These are phyloP conservation scores for Oligia latruncula DNA, from an alignment of 2,888 invertebrate genomes.

Conservation along the genomic window DNA sequence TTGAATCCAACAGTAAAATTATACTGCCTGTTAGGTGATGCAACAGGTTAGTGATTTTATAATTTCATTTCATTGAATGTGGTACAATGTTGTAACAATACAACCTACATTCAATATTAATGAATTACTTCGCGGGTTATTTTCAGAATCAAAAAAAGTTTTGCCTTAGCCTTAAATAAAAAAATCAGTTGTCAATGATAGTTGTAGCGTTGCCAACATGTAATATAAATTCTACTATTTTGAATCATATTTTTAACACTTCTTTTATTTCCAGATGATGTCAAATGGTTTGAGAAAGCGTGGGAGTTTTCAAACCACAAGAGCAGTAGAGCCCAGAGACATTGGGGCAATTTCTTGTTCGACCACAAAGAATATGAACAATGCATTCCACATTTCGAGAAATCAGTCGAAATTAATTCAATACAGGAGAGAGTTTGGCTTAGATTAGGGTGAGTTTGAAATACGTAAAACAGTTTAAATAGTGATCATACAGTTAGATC, in stretches of 20 bases:
- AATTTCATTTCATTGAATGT: background rate
- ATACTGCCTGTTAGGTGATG: slow-evolving; percentile 98
- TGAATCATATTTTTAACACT: background rate
- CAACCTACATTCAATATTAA: background rate
- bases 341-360: slow-evolving; percentile 96
- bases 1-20: slow-evolving; percentile 95
- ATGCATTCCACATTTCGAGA: slow-evolving; percentile 95
- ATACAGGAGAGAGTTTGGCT: slow-evolving; percentile 97
- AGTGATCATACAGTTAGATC: background rate
- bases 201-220: slow-evolving; percentile 1
- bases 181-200: background rate
- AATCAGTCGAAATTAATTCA: slow-evolving; percentile 95
- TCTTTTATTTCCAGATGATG: slow-evolving; percentile 90
- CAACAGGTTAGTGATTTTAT: slow-evolving; percentile 85
- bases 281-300: slow-evolving; percentile 95
- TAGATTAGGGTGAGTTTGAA: slow-evolving; percentile 91
- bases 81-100: background rate
- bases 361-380: slow-evolving; percentile 93
- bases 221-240: slow-evolving; percentile 16
- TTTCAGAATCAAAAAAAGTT: no score
- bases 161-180: background rate
- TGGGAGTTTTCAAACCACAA: slow-evolving; percentile 96
- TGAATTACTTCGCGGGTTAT: background rate
- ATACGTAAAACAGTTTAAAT: background rate
- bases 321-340: slow-evolving; percentile 96